phyloP scores from a whole-genome alignment of 2,797 vertebrate genomes.

The Todus mexicanus region DNA sequence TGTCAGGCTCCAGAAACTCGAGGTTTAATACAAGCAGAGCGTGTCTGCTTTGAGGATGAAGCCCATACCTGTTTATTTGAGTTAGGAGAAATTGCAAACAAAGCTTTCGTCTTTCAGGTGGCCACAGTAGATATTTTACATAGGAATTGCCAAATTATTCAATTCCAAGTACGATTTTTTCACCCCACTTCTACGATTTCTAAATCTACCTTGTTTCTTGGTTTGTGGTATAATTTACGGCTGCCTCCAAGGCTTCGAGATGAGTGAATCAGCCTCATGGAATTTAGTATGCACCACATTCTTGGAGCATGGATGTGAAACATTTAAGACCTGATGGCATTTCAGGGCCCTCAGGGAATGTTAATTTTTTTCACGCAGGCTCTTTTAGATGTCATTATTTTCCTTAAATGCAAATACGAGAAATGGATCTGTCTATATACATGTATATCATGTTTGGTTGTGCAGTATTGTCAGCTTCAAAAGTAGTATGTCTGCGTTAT shows the following conservation, averaged over 20 bases:
- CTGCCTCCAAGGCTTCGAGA: not conserved
- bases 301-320: not conserved
- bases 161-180: not conserved
- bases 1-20: not conserved
- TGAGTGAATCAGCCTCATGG: not conserved
- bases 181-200: not conserved
- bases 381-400: not conserved
- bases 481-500: not conserved
- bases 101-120: not conserved
- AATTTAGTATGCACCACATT: not conserved
- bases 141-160: not conserved
- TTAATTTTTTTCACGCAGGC: not conserved
- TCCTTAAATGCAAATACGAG: not conserved
- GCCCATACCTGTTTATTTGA: not conserved
- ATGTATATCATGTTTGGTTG: not conserved
- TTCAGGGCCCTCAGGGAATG: not conserved
- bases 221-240: not conserved
- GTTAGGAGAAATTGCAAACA: not conserved
- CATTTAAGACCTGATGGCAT: not conserved
- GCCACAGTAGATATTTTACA: not conserved
- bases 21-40: not conserved
- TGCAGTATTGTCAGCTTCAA: not conserved
- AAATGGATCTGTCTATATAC: not conserved
- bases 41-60: not conserved
- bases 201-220: not conserved